Percentiles rank a stretch among this genome's conserved stretches.
phyloP scores from a whole-genome alignment of 2,888 invertebrate species.

The Pogonocherus hispidulus region DNA sequence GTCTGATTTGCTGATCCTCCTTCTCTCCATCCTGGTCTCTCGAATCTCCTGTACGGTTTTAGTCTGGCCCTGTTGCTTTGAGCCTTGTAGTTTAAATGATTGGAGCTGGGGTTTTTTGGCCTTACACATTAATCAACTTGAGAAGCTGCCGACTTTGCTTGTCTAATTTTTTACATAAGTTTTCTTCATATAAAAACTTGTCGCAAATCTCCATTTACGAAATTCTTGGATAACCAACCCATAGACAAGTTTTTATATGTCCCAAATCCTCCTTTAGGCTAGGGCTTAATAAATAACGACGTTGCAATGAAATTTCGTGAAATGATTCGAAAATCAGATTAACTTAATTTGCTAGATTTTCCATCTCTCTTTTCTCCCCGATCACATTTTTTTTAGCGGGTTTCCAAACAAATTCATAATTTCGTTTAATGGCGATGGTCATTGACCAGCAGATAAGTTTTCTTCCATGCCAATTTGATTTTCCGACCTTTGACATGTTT shows the following conservation, averaged over 20 bases:
- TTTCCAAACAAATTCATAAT: too few species aligned
- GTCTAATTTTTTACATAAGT: constrained; percentile 12
- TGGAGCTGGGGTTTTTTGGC: not conserved
- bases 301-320: not conserved
- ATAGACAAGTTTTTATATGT: too few species aligned
- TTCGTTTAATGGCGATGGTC: too few species aligned
- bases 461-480: too few species aligned
- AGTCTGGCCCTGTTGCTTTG: not conserved
- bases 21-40: too few species aligned
- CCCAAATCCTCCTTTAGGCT: not conserved
- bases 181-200: constrained; percentile 16
- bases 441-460: too few species aligned
- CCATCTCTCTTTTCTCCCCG: not conserved
- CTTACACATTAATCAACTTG: constrained; percentile 7
- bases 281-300: not conserved
- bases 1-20: too few species aligned
- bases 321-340: not conserved
- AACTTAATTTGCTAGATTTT: constrained; percentile 7
- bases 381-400: not conserved
- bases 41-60: not conserved
- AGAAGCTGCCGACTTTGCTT: constrained; percentile 12
- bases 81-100: constrained; percentile 15
- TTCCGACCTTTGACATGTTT: too few species aligned
- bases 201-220: not conserved
- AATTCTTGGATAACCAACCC: not conserved